Evolutionary conservation across 2,797 vertebrate genomes (phyloP).

Genomic region (Limosa lapponica): DNA sequence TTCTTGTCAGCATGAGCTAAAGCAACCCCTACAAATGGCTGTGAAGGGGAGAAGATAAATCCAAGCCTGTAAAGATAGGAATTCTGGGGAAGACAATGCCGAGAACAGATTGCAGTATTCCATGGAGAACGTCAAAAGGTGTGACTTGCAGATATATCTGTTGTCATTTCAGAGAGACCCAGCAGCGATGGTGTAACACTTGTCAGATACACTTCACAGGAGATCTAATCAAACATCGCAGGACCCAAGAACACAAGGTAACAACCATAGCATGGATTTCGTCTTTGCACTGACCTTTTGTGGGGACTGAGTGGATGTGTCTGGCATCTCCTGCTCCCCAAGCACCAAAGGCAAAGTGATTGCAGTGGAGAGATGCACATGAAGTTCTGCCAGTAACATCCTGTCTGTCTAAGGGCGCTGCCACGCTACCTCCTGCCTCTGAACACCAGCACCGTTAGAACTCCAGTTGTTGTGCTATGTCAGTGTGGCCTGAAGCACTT

Average conservation of each 20-base stretch:
- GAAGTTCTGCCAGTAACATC: background rate
- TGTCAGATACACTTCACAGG: slow-evolving; percentile 89
- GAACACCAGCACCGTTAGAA: background rate
- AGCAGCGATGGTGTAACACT: slow-evolving; percentile 90
- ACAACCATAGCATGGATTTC: background rate
- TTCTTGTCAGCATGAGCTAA: background rate
- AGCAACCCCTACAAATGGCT: background rate
- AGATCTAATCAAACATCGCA: slow-evolving; percentile 87
- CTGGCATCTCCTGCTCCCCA: background rate
- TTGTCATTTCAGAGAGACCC: slow-evolving; percentile 82
- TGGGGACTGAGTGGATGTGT: background rate
- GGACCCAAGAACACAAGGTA: slow-evolving; percentile 93
- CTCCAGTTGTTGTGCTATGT: background rate
- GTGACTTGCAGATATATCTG: background rate
- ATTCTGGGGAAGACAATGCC: background rate
- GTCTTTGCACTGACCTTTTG: background rate
- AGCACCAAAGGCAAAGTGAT: background rate
- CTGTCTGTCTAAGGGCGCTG: background rate
- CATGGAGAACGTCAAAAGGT: background rate
- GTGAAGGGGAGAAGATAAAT: background rate
- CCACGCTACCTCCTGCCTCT: background rate
- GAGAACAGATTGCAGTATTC: background rate
- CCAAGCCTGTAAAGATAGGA: background rate
- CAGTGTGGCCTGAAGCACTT: background rate
- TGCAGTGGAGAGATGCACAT: background rate